phyloP scores from a whole-genome alignment of 2,797 vertebrate genomes.

The Crypturellus tataupa region DNA sequence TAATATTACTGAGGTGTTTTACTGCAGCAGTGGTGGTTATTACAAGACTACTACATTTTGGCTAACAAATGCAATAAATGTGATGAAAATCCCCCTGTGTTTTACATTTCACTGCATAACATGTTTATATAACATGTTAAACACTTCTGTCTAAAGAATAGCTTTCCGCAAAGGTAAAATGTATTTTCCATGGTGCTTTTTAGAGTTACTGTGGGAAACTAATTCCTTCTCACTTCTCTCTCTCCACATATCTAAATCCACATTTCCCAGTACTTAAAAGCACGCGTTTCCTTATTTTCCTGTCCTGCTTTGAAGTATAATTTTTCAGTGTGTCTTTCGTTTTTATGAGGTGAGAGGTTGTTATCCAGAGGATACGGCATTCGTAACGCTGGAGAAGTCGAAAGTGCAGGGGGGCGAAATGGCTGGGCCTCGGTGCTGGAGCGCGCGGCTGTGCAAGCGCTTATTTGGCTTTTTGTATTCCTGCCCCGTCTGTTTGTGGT shows the following conservation, averaged over 20 bases:
- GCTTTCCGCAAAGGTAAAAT: constrained; percentile 69
- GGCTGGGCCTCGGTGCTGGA: constrained; percentile 15
- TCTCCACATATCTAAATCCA: neutral
- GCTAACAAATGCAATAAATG: constrained; percentile 77
- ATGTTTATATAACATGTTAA: constrained; percentile 78
- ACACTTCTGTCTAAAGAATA: constrained; percentile 72
- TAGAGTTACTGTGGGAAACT: constrained; percentile 37
- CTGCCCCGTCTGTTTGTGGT: constrained; percentile 82
- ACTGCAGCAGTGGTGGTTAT: constrained; percentile 51
- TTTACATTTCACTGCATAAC: constrained; percentile 76
- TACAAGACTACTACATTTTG: constrained; percentile 67
- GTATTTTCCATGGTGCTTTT: constrained; percentile 49
- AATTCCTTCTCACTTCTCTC: neutral
- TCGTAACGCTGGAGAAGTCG: neutral
- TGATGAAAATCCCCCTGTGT: constrained; percentile 77
- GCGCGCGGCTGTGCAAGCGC: neutral
- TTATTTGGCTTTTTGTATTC: constrained; percentile 83
- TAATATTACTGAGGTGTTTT: constrained; percentile 66
- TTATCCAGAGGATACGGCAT: neutral
- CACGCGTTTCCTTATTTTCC: neutral
- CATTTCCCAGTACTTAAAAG: neutral
- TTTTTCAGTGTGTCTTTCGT: neutral
- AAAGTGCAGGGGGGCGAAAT: neutral
- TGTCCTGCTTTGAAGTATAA: neutral
- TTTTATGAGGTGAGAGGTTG: constrained; percentile 40